Conservation (phyloP, 2,113 vertebrate genomes). For the human (Homo sapiens) region DNA sequence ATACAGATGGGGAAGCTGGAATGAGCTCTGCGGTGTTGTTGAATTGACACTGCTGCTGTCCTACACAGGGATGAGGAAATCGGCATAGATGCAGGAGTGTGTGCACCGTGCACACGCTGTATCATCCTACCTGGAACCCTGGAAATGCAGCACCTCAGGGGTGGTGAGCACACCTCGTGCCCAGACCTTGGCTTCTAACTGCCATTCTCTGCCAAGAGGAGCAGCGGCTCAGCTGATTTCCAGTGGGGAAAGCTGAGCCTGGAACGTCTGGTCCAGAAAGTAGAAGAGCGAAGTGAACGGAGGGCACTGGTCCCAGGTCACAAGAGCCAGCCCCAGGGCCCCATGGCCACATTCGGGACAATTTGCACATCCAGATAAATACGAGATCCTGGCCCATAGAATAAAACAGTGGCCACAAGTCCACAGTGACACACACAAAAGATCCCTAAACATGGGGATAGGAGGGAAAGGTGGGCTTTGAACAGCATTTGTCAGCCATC, state of each 20-base stretch:
- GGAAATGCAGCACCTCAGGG: accelerated
- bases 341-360: accelerated
- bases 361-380: not conserved
- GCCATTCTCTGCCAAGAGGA: accelerated
- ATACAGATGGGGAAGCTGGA: accelerated
- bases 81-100: accelerated
- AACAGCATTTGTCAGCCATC: not conserved
- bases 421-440: not conserved
- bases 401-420: accelerated
- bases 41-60: not conserved
- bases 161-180: accelerated
- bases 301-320: too few species aligned
- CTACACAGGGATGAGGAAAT: accelerated
- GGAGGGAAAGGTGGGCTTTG: not conserved
- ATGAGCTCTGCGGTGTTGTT: accelerated
- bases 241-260: accelerated
- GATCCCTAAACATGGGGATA: not conserved
- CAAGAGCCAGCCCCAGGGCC: not conserved
- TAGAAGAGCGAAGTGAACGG: accelerated
- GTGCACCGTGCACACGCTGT: accelerated
- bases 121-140: accelerated
- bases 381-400: accelerated
- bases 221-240: accelerated
- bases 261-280: not conserved
- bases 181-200: not conserved